These are phyloP conservation scores for Triplophysa rosa DNA, from an alignment of 2,113 vertebrate species.

Conservation along the genomic window DNA sequence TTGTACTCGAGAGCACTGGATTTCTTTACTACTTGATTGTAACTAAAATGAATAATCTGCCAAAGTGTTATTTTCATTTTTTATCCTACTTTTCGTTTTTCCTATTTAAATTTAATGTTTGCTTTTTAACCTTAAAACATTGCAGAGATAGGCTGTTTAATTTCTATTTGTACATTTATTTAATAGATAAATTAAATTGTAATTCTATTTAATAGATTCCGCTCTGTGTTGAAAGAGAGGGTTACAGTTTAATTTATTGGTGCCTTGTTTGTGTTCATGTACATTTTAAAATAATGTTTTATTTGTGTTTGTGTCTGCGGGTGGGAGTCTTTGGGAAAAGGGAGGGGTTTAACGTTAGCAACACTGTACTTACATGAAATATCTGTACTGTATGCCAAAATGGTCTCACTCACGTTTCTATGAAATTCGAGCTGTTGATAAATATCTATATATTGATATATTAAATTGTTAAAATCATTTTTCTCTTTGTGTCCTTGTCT, in stretches of 20 bases:
- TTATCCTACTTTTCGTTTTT: slow-evolving; percentile 48
- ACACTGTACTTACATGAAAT: slow-evolving; percentile 77
- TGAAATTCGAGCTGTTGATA: slow-evolving; percentile 82
- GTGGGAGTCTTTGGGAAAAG: slow-evolving; percentile 29
- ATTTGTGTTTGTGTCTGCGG: slow-evolving; percentile 66
- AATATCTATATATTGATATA: slow-evolving; percentile 86
- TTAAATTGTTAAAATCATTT: slow-evolving; percentile 78
- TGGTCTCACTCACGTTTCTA: slow-evolving; percentile 83
- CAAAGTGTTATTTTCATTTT: slow-evolving; percentile 76
- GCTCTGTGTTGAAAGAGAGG: slow-evolving; percentile 61
- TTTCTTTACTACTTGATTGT: slow-evolving; percentile 85
- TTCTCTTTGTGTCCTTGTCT: slow-evolving; percentile 24
- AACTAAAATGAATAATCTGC: slow-evolving; percentile 83
- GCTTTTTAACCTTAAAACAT: slow-evolving; percentile 73
- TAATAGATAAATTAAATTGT: slow-evolving; percentile 61
- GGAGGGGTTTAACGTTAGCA: slow-evolving; percentile 63
- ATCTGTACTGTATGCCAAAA: slow-evolving; percentile 83
- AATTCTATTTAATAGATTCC: slow-evolving; percentile 72
- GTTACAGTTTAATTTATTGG: slow-evolving; percentile 80
- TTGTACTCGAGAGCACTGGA: slow-evolving; percentile 79
- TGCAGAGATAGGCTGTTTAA: slow-evolving; percentile 65
- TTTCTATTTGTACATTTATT: slow-evolving; percentile 72
- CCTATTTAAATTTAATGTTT: slow-evolving; percentile 55
- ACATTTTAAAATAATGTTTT: slow-evolving; percentile 62
- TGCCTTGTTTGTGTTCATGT: slow-evolving; percentile 82